Base-by-base conservation (phyloP, 2,113 vertebrate species). In the Bubo scandiacus region DNA sequence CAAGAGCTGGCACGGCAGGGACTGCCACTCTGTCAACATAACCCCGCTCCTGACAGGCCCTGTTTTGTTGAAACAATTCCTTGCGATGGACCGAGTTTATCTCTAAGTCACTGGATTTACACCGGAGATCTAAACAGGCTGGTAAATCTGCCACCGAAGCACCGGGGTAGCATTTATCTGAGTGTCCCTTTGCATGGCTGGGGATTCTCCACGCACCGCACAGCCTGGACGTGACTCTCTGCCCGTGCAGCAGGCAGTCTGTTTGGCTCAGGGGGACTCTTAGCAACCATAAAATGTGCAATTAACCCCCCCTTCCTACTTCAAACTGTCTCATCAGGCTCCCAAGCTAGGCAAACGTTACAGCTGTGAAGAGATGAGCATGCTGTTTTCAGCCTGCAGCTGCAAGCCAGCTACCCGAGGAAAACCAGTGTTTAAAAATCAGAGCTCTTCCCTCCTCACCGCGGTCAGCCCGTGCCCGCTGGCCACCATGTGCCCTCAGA, bases 261-360 rank as follows among this genome's bases (percentile, higher is more conserved):
- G 45, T 38, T 52, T 51, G 87, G 82, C 96, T 97, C 95, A 67
- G 25, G 90, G 88, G 94, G 92, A 65, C 93, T 75, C 92, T 96
- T 75, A 87, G 92, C 67, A 80, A 68, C 52, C 88, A 85, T 78
- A 94, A 95, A 94, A 97, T 58, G 88, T 92, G 84, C 88, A 95
- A 94, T 98, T 97, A 97, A 84, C 58, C 73, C 85, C 84, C 87
- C n/a, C 83, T 71, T 71, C 59, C 94, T 90, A 45, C 91, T 78
- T 70, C 58, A 86, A 74, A 92, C 62, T 73, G 59, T 66, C 65
- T 80, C 87, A 61, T 91, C 96, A 92, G 83, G 88, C 83, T 97
- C 75, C 75, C 80, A 19, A 59, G 90, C 77, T 11, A 15, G 47
- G 96, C 17, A 19, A 79, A 79, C 0, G 17, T 49, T 72, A 68